These are phyloP conservation scores for Neomonachus schauinslandi DNA, from an alignment of 2,113 vertebrate genomes.

Conservation along the genomic window DNA sequence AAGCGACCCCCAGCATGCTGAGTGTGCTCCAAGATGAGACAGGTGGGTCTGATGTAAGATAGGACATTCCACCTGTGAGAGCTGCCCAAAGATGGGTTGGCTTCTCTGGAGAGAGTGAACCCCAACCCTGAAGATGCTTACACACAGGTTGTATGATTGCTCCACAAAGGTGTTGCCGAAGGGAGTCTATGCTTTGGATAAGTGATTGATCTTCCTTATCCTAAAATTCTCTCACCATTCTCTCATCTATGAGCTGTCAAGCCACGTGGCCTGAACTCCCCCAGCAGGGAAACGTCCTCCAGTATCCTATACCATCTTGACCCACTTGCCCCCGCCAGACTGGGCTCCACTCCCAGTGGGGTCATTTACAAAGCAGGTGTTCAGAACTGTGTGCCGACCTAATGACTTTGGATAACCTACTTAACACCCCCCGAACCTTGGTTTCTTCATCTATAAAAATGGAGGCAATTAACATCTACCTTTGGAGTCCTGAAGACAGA, in stretches of 20 bases:
- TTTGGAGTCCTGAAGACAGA: neutral
- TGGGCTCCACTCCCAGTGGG: neutral
- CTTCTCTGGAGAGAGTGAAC: neutral
- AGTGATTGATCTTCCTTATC: neutral
- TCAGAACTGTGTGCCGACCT: neutral
- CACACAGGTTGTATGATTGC: fast-evolving
- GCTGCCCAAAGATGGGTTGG: neutral
- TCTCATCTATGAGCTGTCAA: neutral
- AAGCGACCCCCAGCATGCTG: neutral
- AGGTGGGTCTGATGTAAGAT: neutral
- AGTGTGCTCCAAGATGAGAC: neutral
- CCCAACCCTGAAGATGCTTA: neutral
- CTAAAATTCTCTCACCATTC: neutral
- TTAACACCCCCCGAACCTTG: neutral
- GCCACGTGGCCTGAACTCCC: neutral
- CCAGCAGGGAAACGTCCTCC: neutral
- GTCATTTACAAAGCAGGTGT: neutral
- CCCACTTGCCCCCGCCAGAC: neutral
- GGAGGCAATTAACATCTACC: too few relatives aligned
- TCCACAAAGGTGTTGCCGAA: neutral
- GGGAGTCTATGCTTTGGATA: neutral
- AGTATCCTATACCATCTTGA: fast-evolving
- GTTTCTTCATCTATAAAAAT: neutral
- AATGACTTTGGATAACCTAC: neutral
- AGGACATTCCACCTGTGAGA: neutral